Base-by-base conservation (phyloP, 1,140 invertebrate species). In the Drosophila chauvacae region DNA sequence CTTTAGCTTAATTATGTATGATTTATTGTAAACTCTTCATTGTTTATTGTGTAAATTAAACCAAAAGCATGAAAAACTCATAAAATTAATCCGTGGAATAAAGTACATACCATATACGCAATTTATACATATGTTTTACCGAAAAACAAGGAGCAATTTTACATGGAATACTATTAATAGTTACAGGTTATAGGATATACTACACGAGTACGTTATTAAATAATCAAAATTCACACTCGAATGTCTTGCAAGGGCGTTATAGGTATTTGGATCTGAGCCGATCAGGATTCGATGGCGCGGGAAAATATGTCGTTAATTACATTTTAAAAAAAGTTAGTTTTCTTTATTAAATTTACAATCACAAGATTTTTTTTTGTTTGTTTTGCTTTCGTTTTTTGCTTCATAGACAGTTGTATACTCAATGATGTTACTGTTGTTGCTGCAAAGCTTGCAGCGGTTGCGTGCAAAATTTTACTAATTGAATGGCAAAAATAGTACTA, bases 281-380 rank as follows among this genome's bases (percentile, higher is more conserved):
- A 68, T 58, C 50, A 47, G 53, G 26, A 66, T 74, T 51, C 42
- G 42, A 71, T 77, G 16, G 53, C 83, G 65, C 63, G 47, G 56
- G 23, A 45, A 71, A 73, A 35, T 53, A 55, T 77, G 73, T 75
- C 60, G 76, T 71, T 80, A 90, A 80, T 84, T 88, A 87, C 58
- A 84, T 78, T 84, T 74, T 23, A 70, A 71, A 88, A 77, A 56
- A 39, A 20, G 53, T 56, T 56, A 23, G 59, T 76, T 76, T 77
- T 68, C 70, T 83, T 84, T 87, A 87, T 87, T 88, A 88, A 87
- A 88, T 87, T 84, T 87, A 87, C 84, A 87, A 87, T 87, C 84
- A 87, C 84, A 87, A 87, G 83, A 88, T 80, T 70, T 79, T 80
- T 82, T 23, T 23, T 23, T 23, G 20, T 20, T 53, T 55, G 18